Conservation (phyloP, 2,797 vertebrate genomes). For the Halcyon smyrnensis region DNA sequence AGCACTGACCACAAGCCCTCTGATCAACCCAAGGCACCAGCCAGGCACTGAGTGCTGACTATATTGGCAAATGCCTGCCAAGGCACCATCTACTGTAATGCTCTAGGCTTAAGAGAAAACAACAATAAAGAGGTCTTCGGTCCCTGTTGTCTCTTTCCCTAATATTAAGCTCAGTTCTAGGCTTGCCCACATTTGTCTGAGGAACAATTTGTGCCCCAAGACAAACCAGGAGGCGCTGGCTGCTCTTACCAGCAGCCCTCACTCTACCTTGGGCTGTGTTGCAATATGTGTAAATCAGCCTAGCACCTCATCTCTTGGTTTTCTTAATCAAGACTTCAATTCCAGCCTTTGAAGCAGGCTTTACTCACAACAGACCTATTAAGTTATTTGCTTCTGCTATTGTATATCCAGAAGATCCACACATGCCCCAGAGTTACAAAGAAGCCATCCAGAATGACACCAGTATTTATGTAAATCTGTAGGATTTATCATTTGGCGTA, state of each 20-base stretch:
- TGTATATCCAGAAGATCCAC: slow-evolving; percentile 57
- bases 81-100: neutral
- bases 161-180: slow-evolving; percentile 3
- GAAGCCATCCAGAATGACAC: slow-evolving; percentile 55
- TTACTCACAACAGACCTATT: slow-evolving; percentile 64
- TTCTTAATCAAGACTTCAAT: slow-evolving; percentile 55
- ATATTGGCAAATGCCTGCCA: neutral
- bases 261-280: slow-evolving; percentile 33
- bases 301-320: slow-evolving; percentile 42
- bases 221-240: slow-evolving; percentile 50
- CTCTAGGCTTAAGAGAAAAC: neutral
- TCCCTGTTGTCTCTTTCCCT: neutral
- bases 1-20: neutral
- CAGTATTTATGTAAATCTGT: slow-evolving; percentile 37
- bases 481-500: slow-evolving; percentile 30
- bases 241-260: slow-evolving; percentile 41
- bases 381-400: slow-evolving; percentile 64
- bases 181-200: slow-evolving; percentile 26
- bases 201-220: slow-evolving; percentile 19
- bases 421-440: slow-evolving; percentile 61
- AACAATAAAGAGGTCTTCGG: neutral
- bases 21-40: neutral
- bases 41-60: neutral
- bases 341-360: slow-evolving; percentile 59
- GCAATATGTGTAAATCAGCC: slow-evolving; percentile 56